Percentiles rank a stretch among this genome's conserved stretches.
These are phyloP conservation scores for Carassius gibelio DNA, from an alignment of 2,113 vertebrate species.

Conservation along the genomic window DNA sequence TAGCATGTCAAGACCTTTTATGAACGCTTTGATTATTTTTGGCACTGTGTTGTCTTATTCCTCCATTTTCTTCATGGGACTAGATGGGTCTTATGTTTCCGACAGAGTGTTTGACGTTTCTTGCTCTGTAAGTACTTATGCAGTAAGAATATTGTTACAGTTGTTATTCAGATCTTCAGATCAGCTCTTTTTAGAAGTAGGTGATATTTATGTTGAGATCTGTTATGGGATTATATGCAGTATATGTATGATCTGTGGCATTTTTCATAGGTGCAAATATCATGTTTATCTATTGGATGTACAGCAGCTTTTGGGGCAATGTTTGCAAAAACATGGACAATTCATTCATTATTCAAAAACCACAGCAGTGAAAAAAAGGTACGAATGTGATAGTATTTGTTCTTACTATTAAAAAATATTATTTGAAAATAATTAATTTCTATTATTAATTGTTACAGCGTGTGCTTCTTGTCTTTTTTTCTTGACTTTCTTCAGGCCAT, in stretches of 20 bases:
- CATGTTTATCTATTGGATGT: slow-evolving; percentile 88
- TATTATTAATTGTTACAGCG: not conserved
- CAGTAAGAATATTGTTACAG: not conserved
- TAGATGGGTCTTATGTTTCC: slow-evolving; percentile 85
- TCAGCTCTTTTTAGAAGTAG: not conserved
- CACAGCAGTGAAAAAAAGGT: slow-evolving; percentile 84
- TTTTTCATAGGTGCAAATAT: slow-evolving; percentile 80
- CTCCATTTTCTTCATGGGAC: slow-evolving; percentile 88
- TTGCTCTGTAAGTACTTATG: slow-evolving; percentile 86
- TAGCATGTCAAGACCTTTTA: slow-evolving; percentile 81
- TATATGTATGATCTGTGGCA: not conserved
- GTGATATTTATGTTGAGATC: not conserved
- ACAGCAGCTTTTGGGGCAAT: slow-evolving; percentile 84
- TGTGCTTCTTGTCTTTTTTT: not conserved
- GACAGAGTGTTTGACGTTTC: slow-evolving; percentile 81
- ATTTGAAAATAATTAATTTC: not conserved
- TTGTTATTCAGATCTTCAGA: not conserved
- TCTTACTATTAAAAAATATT: not conserved
- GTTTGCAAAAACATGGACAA: slow-evolving; percentile 85
- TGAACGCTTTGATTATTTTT: slow-evolving; percentile 90
- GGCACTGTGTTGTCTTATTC: slow-evolving; percentile 87
- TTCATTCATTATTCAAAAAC: slow-evolving; percentile 82
- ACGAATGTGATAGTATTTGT: slow-evolving; percentile 57
- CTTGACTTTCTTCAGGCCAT: slow-evolving; percentile 70
- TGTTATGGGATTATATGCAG: not conserved